Conservation (phyloP, 2,113 vertebrate genomes). For the Psammodynastes pulverulentus region DNA sequence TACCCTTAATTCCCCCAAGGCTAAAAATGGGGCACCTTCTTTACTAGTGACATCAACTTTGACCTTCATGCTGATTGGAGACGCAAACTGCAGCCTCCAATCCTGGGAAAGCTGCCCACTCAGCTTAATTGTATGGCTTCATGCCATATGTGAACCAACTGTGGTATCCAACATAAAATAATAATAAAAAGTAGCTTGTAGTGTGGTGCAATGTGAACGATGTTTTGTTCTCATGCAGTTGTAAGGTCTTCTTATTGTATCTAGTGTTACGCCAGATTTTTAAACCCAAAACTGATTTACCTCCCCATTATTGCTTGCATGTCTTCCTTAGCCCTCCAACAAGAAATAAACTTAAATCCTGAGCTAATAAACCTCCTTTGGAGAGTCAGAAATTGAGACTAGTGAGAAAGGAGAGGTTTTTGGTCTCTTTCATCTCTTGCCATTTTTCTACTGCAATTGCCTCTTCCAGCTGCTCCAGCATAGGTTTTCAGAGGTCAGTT, state of each 20-base stretch:
- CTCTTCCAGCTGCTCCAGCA: background rate
- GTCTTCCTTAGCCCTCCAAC: background rate
- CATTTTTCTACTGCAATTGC: background rate
- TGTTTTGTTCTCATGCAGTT: background rate
- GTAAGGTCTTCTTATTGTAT: background rate
- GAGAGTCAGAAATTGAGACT: background rate
- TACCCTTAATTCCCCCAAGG: background rate
- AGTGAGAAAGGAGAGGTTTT: background rate
- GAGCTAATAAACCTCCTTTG: background rate
- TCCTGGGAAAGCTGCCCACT: background rate
- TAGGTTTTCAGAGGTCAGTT: accelerated
- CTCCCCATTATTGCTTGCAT: background rate
- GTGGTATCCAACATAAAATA: background rate
- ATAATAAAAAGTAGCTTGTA: background rate
- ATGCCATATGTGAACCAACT: background rate
- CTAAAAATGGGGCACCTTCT: background rate
- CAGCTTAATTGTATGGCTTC: background rate
- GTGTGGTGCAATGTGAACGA: background rate
- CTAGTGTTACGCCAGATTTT: background rate
- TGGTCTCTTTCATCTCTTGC: background rate
- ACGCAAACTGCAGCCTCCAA: background rate
- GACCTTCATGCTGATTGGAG: background rate
- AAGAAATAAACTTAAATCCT: background rate
- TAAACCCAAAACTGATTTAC: background rate
- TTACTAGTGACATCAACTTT: background rate